Evolutionary conservation across 2,113 vertebrate genomes (phyloP).

Genomic region (Caranx melampygus): DNA sequence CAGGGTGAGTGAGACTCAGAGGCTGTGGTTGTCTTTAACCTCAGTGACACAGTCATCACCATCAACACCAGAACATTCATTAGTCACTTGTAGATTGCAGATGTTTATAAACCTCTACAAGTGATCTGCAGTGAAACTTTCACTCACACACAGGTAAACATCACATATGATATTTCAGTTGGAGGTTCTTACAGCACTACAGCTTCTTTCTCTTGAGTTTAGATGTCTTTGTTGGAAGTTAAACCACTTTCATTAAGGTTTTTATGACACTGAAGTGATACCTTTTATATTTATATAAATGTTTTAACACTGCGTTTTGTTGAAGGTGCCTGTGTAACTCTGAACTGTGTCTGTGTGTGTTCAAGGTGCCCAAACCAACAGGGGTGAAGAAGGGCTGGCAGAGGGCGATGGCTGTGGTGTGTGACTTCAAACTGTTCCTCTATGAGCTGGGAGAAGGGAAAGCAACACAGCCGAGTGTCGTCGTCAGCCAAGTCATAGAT

Average conservation of each 20-base stretch:
- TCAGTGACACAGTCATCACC: neutral
- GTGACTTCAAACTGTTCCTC: slow-evolving; percentile 97
- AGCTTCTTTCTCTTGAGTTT: neutral
- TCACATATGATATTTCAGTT: neutral
- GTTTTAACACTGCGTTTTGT: neutral
- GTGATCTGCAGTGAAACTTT: neutral
- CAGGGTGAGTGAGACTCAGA: slow-evolving; percentile 85
- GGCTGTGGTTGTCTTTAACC: neutral
- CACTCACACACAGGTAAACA: neutral
- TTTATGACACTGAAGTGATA: neutral
- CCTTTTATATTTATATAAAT: neutral
- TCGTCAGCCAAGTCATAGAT: slow-evolving; percentile 97
- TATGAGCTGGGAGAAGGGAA: slow-evolving; percentile 97
- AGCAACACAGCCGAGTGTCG: slow-evolving; percentile 89
- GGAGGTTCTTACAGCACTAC: neutral
- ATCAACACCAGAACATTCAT: neutral
- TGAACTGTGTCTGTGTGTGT: neutral
- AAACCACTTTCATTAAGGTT: too few relatives aligned
- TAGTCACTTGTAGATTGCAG: neutral
- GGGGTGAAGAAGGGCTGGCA: slow-evolving; percentile 99
- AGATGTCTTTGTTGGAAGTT: neutral
- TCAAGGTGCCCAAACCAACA: slow-evolving; percentile 95
- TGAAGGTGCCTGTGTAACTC: neutral
- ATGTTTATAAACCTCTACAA: neutral
- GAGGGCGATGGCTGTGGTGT: slow-evolving; percentile 93